Percentiles rank a stretch among this genome's conserved stretches.
Evolutionary conservation across 2,113 vertebrate genomes (phyloP).

Genomic region (Rostratula benghalensis): DNA sequence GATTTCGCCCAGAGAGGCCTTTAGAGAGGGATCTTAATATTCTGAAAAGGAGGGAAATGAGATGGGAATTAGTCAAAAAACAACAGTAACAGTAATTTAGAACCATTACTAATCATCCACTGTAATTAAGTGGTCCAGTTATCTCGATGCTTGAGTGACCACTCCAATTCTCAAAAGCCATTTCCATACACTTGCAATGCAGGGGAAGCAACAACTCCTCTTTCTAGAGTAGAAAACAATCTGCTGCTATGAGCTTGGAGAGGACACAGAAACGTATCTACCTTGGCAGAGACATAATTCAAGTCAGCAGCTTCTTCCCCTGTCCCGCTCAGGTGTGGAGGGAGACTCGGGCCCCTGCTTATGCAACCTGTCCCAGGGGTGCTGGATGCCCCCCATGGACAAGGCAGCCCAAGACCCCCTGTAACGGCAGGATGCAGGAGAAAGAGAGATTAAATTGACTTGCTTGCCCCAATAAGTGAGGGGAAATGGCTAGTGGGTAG

Average conservation of each 20-base stretch:
- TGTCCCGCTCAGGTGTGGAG: background rate
- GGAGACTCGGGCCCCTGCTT: background rate
- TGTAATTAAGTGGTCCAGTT: background rate
- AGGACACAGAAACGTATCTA: background rate
- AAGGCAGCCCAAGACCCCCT: background rate
- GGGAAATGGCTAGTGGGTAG: background rate
- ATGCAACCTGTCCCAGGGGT: background rate
- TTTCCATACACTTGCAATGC: fast-evolving
- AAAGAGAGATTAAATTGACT: background rate
- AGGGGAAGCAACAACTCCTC: background rate
- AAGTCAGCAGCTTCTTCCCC: background rate
- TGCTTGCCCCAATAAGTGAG: fast-evolving
- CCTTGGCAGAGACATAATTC: background rate
- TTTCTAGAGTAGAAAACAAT: background rate
- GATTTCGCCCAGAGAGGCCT: background rate
- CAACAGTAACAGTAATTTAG: background rate
- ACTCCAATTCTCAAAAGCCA: background rate
- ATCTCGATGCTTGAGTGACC: background rate
- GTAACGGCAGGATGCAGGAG: fast-evolving
- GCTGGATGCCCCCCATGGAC: background rate
- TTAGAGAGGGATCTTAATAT: background rate
- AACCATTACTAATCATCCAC: fast-evolving
- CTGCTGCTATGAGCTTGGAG: background rate
- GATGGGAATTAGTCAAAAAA: background rate
- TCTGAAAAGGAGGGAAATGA: background rate